phyloP scores from a whole-genome alignment of 2,797 vertebrate species.

The Astyanax mexicanus region DNA sequence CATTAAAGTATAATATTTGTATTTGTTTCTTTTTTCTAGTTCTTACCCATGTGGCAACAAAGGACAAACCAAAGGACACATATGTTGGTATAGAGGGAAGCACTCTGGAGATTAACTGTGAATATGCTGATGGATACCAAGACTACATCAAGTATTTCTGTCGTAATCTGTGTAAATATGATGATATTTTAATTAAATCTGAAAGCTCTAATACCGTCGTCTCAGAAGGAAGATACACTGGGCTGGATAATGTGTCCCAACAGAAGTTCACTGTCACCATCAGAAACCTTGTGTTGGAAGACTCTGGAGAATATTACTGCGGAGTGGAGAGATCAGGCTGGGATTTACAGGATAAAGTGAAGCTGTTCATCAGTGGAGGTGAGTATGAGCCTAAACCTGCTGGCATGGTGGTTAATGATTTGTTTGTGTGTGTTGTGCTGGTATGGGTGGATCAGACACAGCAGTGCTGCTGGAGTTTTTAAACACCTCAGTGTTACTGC shows the following conservation, averaged over 20 bases:
- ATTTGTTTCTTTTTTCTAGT: slow-evolving; percentile 28
- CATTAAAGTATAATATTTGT: background rate
- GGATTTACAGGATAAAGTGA: slow-evolving; percentile 13
- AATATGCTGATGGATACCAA: slow-evolving; percentile 15
- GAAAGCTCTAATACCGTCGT: background rate
- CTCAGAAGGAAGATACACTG: slow-evolving; percentile 29
- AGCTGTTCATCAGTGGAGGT: background rate
- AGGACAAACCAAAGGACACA: slow-evolving; percentile 1
- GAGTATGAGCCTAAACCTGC: no score
- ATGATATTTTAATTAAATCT: slow-evolving; percentile 35
- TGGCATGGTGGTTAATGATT: no score
- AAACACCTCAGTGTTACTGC: no score
- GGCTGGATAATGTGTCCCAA: background rate
- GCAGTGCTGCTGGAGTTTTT: no score
- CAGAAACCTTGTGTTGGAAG: slow-evolving; percentile 20
- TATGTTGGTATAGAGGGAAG: slow-evolving; percentile 25
- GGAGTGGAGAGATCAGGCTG: background rate
- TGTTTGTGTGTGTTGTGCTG: background rate
- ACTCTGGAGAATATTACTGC: slow-evolving; percentile 54
- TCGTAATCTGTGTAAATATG: slow-evolving; percentile 6
- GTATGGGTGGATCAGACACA: no score
- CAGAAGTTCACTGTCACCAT: slow-evolving; percentile 36
- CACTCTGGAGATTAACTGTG: slow-evolving; percentile 35
- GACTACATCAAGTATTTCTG: slow-evolving; percentile 47
- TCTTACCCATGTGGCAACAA: slow-evolving; percentile 5